Percentiles rank a stretch among this genome's conserved stretches.
phyloP scores from a whole-genome alignment of 92 coral and sea anemone genomes.

The Blastomussa wellsi region DNA sequence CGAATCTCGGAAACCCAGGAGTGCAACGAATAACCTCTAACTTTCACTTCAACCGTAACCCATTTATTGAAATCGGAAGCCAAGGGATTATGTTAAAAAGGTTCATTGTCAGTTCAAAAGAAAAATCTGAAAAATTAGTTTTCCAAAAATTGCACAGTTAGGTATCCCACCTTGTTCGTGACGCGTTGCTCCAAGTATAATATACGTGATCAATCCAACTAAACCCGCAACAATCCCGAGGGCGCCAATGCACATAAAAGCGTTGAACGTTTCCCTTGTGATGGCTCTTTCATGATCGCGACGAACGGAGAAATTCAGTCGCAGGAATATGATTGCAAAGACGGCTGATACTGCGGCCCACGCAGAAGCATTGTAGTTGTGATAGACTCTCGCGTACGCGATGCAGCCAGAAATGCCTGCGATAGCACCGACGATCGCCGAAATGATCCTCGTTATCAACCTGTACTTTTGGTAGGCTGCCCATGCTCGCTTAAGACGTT shows the following conservation, averaged over 20 bases:
- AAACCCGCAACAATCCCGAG: conserved; percentile 61
- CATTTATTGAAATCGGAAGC: no score
- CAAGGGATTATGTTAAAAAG: no score
- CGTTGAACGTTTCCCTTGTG: conserved; percentile 36
- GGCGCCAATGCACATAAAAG: conserved; percentile 52
- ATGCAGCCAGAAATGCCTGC: conserved; percentile 63
- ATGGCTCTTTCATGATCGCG: conserved; percentile 63
- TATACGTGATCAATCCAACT: conserved; percentile 53
- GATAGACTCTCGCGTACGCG: conserved; percentile 50
- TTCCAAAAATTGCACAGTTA: not conserved
- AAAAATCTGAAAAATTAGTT: not conserved
- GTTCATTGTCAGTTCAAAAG: not conserved
- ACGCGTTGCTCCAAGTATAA: conserved; percentile 43
- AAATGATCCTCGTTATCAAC: conserved; percentile 35
- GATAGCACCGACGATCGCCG: conserved; percentile 56
- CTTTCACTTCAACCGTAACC: no score
- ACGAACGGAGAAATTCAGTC: conserved; percentile 56
- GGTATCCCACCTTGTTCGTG: conserved; percentile 62
- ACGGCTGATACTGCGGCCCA: conserved; percentile 81
- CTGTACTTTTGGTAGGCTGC: conserved; percentile 36
- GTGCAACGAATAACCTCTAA: no score
- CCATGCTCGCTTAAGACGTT: conserved; percentile 23
- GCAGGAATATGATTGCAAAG: conserved; percentile 61
- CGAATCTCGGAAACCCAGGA: no score
- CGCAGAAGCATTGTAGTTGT: conserved; percentile 60